phyloP scores from a whole-genome alignment of 2,113 vertebrate genomes.

The Cryptomyrus ogoouensis region DNA sequence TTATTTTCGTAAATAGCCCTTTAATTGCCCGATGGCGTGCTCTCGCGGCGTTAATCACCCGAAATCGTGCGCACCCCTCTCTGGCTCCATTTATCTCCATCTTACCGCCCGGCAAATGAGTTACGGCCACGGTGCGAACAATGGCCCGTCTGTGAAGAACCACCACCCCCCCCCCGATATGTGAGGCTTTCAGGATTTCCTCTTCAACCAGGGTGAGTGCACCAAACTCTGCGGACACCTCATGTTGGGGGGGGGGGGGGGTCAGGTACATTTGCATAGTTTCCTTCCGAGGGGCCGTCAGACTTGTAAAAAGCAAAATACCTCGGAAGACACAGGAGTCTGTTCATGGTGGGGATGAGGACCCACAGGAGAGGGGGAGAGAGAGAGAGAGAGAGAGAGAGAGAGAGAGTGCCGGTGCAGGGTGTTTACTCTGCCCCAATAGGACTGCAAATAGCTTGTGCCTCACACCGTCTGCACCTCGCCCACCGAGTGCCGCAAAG shows the following conservation, averaged over 20 bases:
- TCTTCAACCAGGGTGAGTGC: slow-evolving; percentile 44
- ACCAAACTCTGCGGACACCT: slow-evolving; percentile 47
- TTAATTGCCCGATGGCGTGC: slow-evolving; percentile 26
- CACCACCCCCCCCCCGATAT: not conserved
- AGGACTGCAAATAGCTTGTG: not conserved
- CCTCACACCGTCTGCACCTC: not conserved
- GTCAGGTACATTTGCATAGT: slow-evolving; percentile 15
- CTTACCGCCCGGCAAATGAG: slow-evolving; percentile 21
- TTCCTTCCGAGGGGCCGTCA: not conserved
- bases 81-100: not conserved
- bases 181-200: slow-evolving; percentile 54
- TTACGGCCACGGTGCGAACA: slow-evolving; percentile 44
- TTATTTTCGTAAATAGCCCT: slow-evolving; percentile 46
- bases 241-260: slow-evolving; percentile 36
- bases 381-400: not conserved
- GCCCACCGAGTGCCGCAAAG: not conserved
- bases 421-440: not conserved
- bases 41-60: slow-evolving; percentile 19
- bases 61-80: slow-evolving; percentile 10
- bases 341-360: not conserved
- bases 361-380: not conserved
- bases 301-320: slow-evolving; percentile 1
- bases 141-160: slow-evolving; percentile 55
- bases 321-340: not conserved
- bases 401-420: not conserved